Evolutionary conservation across 2,888 invertebrate species (phyloP), one percentile per base, ranked within the genome.

Genomic region (Dryococelus australis): DNA sequence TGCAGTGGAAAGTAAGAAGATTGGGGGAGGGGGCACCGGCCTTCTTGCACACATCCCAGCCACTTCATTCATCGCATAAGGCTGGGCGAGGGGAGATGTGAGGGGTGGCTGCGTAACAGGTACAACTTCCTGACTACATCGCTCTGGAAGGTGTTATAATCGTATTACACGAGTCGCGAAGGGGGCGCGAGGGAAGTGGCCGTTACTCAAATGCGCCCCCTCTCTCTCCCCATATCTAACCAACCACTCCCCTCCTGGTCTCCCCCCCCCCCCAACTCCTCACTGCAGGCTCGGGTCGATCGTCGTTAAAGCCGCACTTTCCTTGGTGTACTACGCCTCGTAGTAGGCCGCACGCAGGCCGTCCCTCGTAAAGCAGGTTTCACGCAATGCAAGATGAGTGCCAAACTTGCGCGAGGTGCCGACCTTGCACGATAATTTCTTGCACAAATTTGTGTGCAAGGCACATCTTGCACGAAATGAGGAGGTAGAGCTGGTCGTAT

Each of bases 61-160:
- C 65, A 65, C 65, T 65, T 65, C 24, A 65, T 65, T 65, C 65
- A 65, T 65, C 65, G 65, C 65, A 65, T 12, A 47, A 65, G 20
- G 65, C 65, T 13, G 65, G 65, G 16, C 6, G 20, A 65, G 24
- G 65, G n/a, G n/a, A n/a, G n/a, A n/a, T n/a, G n/a, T n/a, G 24
- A 65, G 16, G 65, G 65, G 20, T 9, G 20, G 16, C 20, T 65
- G 65, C 65, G 65, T 65, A 65, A 65, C 65, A 65, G 65, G 65
- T 65, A 65, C 65, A 65, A 65, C 65, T 65, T 65, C 65, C 65
- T 24, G 65, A 65, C 65, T 65, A 65, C 65, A 65, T 65, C 65
- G 24, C 65, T 65, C 65, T 65, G 65, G 65, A 65, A 65, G 65
- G 65, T 65, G 65, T 65, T 65, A 65, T 65, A 65, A 65, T 65